phyloP scores from a whole-genome alignment of 1,140 invertebrate genomes.

The Oppia nitens region DNA sequence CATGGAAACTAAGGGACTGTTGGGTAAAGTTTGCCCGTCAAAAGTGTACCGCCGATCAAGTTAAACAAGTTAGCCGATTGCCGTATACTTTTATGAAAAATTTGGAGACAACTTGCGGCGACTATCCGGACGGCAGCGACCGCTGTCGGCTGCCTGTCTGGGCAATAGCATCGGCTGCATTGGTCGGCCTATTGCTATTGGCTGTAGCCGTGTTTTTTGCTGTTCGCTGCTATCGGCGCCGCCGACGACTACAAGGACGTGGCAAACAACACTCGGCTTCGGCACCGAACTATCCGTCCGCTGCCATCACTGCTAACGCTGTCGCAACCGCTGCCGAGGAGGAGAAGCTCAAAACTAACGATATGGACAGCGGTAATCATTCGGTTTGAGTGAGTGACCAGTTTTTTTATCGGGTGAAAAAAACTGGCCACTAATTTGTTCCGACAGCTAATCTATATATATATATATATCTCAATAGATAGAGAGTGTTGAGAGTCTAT shows the following conservation, averaged over 20 bases:
- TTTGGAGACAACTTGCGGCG: neutral
- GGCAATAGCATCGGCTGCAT: neutral
- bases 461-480: no score
- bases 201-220: neutral
- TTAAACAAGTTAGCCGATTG: conserved; percentile 1
- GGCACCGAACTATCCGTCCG: no score
- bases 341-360: no score
- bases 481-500: no score
- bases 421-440: no score
- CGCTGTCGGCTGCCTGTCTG: conserved; percentile 5
- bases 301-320: no score
- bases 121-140: neutral
- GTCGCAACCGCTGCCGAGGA: no score
- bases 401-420: no score
- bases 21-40: conserved; percentile 3
- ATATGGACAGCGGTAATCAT: no score
- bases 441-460: no score
- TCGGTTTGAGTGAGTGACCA: no score
- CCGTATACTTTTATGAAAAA: conserved; percentile 1
- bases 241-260: neutral
- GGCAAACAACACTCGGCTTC: neutral
- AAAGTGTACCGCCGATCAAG: conserved; percentile 5
- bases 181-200: neutral
- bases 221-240: neutral
- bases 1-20: conserved; percentile 11